These are phyloP conservation scores for Forbesichthys papilliferus DNA, from an alignment of 2,113 vertebrate species.

Conservation along the genomic window DNA sequence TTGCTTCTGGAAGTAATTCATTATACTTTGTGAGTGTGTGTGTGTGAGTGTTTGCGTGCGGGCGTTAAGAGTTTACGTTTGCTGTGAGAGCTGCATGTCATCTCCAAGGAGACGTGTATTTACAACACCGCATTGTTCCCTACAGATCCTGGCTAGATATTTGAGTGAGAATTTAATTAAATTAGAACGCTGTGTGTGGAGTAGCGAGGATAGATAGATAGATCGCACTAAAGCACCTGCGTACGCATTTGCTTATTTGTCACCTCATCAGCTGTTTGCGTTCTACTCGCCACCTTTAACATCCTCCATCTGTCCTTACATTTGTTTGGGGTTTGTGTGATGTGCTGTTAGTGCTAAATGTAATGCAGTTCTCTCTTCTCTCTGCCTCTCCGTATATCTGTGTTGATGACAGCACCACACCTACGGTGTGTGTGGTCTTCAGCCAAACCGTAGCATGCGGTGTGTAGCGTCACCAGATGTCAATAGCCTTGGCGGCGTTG, in stretches of 20 bases:
- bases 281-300: slow-evolving; percentile 3
- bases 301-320: slow-evolving; percentile 10
- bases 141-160: background rate
- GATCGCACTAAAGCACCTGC: background rate
- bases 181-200: background rate
- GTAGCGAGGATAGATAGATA: background rate
- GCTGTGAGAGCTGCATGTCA: slow-evolving; percentile 4
- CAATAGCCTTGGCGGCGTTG: slow-evolving; percentile 42
- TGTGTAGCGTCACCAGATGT: slow-evolving; percentile 23
- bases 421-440: background rate
- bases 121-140: background rate
- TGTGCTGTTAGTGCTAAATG: slow-evolving; percentile 6
- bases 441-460: background rate
- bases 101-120: slow-evolving; percentile 4
- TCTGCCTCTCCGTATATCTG: background rate
- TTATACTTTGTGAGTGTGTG: background rate
- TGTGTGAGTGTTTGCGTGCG: background rate
- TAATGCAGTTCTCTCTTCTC: slow-evolving; percentile 13
- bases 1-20: too few relatives aligned
- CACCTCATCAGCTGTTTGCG: slow-evolving; percentile 3
- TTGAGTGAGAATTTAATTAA: background rate
- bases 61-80: background rate
- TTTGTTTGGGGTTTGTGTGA: slow-evolving; percentile 9
- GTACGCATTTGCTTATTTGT: background rate
- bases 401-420: slow-evolving; percentile 9